A percentile compares a stretch with the other conserved stretches of the same genome.
phyloP scores from a whole-genome alignment of 2,888 invertebrate genomes.

The Chloromyia formosa region DNA sequence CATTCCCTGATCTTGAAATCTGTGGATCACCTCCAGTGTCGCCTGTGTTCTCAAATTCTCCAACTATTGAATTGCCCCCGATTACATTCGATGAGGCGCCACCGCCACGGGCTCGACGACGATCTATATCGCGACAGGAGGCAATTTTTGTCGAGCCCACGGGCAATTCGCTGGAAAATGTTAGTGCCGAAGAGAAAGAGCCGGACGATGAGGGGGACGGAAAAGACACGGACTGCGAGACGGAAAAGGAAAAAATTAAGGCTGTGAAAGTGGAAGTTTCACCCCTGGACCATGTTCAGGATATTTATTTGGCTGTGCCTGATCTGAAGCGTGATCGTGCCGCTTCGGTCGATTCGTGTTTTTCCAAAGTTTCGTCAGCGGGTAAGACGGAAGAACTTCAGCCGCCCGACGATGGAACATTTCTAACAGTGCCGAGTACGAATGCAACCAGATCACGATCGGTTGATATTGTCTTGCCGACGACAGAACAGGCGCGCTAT shows the following conservation, averaged over 20 bases:
- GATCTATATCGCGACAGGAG: slow-evolving; percentile 83
- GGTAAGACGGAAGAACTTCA: slow-evolving; percentile 76
- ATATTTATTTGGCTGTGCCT: slow-evolving; percentile 82
- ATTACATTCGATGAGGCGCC: slow-evolving; percentile 63
- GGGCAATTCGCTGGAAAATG: slow-evolving; percentile 76
- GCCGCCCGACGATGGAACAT: slow-evolving; percentile 69
- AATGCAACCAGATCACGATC: slow-evolving; percentile 80
- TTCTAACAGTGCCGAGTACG: slow-evolving; percentile 75
- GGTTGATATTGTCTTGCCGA: slow-evolving; percentile 88
- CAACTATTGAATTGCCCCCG: slow-evolving; percentile 69
- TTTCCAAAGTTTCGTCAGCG: slow-evolving; percentile 78
- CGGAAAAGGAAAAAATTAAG: slow-evolving; percentile 13
- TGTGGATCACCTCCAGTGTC: slow-evolving; percentile 61
- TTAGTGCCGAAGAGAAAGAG: slow-evolving; percentile 63
- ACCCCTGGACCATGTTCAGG: slow-evolving; percentile 67
- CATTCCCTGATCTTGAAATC: slow-evolving; percentile 59
- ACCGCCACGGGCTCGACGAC: slow-evolving; percentile 68
- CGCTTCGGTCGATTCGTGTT: slow-evolving; percentile 88
- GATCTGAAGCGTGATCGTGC: slow-evolving; percentile 85
- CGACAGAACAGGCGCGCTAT: slow-evolving; percentile 84
- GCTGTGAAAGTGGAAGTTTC: slow-evolving; percentile 27
- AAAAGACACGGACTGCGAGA: slow-evolving; percentile 18
- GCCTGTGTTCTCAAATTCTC: slow-evolving; percentile 64
- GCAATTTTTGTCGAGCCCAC: slow-evolving; percentile 82
- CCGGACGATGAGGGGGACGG: slow-evolving; percentile 60